Conservation (phyloP, 2,797 vertebrate species). For the Arrhamphus sclerolepis region DNA sequence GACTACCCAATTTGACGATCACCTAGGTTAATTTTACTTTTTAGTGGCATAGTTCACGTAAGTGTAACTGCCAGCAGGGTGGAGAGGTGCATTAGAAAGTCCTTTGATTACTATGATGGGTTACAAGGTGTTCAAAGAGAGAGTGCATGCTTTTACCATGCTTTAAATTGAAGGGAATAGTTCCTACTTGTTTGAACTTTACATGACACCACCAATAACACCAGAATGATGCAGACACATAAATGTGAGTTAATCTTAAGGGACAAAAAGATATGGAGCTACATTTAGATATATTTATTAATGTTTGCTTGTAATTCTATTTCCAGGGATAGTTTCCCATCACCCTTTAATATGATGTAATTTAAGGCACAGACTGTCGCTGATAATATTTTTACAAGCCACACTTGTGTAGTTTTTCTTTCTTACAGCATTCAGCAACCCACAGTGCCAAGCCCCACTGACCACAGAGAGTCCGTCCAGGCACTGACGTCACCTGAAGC, state of each 20-base stretch:
- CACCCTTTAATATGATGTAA: constrained; percentile 7
- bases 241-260: constrained; percentile 43
- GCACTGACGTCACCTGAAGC: constrained; percentile 63
- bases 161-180: background rate
- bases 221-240: constrained; percentile 32
- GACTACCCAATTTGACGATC: no score
- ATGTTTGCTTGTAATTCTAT: constrained; percentile 1
- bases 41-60: no score
- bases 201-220: background rate
- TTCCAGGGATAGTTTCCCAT: constrained; percentile 13
- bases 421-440: constrained; percentile 47
- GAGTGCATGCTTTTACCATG: background rate
- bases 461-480: constrained; percentile 65
- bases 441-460: constrained; percentile 60
- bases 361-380: constrained; percentile 30
- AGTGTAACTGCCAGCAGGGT: background rate
- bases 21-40: no score
- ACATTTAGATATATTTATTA: constrained; percentile 11
- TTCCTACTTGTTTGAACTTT: background rate
- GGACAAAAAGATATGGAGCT: constrained; percentile 11
- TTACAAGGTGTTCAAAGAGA: background rate
- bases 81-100: background rate
- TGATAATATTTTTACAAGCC: constrained; percentile 50
- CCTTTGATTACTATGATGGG: background rate
- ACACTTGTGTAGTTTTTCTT: constrained; percentile 49